These are phyloP conservation scores for Tenebrosternarchus preto DNA, from an alignment of 2,113 vertebrate genomes.

Conservation along the genomic window DNA sequence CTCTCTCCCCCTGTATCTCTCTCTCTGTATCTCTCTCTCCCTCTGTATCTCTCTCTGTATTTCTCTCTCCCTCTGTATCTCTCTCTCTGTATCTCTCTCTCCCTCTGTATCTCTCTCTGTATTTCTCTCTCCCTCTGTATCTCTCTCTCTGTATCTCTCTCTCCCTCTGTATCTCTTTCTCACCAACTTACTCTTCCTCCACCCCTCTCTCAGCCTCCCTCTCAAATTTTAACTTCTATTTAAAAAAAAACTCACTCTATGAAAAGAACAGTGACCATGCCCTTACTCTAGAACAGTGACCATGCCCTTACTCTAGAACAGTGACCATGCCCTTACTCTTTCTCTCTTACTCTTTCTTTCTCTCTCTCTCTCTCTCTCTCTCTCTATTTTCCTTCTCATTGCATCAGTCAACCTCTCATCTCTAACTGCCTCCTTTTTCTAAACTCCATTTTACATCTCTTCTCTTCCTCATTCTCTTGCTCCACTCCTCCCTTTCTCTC, in stretches of 20 bases:
- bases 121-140: not conserved
- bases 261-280: too few relatives aligned
- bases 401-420: not conserved
- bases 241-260: too few relatives aligned
- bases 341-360: not conserved
- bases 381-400: conserved; percentile 3
- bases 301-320: not conserved
- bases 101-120: not conserved
- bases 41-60: not conserved
- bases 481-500: too few relatives aligned
- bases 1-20: not conserved
- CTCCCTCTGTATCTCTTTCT: not conserved
- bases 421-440: not conserved
- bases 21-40: not conserved
- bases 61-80: not conserved
- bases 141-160: not conserved
- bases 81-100: not conserved
- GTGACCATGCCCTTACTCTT: not conserved
- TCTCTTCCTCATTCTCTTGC: too few relatives aligned
- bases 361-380: not conserved
- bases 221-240: too few relatives aligned
- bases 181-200: not conserved
- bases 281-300: not conserved
- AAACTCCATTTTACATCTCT: not conserved
- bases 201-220: not conserved